A percentile compares a stretch with the other conserved stretches of the same genome.
phyloP scores from a whole-genome alignment of 2,797 vertebrate species.

The Brachyrhaphis roseni region DNA sequence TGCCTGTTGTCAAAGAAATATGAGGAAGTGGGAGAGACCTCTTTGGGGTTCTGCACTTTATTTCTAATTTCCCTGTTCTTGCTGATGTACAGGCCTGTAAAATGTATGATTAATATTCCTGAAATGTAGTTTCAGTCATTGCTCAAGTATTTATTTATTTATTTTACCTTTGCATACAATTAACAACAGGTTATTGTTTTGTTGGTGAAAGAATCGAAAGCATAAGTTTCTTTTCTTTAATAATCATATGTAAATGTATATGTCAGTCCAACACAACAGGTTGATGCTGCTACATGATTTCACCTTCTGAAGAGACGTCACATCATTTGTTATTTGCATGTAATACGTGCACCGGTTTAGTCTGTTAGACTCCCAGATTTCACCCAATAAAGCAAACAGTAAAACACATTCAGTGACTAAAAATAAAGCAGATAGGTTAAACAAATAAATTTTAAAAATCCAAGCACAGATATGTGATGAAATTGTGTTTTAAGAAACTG shows the following conservation, averaged over 20 bases:
- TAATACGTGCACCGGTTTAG: not conserved
- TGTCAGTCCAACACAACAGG: conserved; percentile 2
- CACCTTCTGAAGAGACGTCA: not conserved
- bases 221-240: not conserved
- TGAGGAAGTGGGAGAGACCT: not conserved
- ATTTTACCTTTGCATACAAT: not conserved
- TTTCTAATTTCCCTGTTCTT: not conserved
- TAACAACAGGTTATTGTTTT: not conserved
- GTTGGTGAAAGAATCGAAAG: not conserved
- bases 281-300: conserved; percentile 5
- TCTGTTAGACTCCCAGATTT: conserved; percentile 4
- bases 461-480: conserved; percentile 13
- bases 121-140: not conserved
- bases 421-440: not conserved
- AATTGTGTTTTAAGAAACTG: not conserved
- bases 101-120: not conserved
- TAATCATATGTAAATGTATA: not conserved
- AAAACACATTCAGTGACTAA: not conserved
- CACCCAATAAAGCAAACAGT: not conserved
- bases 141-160: too few relatives aligned
- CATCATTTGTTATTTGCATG: conserved; percentile 4
- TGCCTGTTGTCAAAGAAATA: not conserved
- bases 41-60: not conserved
- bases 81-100: not conserved
- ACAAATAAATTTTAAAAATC: not conserved